These are phyloP conservation scores for Beroe forskalii DNA, from an alignment of 37 sponge, comb jelly and placozoan species.

Conservation along the genomic window DNA sequence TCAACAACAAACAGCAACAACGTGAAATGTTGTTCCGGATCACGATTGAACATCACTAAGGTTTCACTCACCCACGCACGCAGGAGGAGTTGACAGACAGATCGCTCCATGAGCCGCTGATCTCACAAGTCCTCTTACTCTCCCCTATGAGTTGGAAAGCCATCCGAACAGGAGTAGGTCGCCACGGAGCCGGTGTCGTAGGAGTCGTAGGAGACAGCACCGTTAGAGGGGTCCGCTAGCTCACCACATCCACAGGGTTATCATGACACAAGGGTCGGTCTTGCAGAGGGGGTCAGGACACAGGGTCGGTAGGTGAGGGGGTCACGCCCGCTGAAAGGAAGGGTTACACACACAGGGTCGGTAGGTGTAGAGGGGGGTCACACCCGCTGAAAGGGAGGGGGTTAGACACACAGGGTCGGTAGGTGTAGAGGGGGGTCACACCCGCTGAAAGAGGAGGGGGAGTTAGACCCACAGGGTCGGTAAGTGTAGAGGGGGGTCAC, in stretches of 20 bases:
- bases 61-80: slow-evolving; percentile 22
- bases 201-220: background rate
- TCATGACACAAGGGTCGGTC: background rate
- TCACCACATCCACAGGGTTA: slow-evolving; percentile 58
- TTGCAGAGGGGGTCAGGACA: background rate
- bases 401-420: background rate
- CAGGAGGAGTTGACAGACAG: slow-evolving; percentile 28
- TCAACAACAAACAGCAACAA: too few relatives aligned
- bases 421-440: too few relatives aligned
- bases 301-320: too few relatives aligned
- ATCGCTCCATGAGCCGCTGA: slow-evolving; percentile 32
- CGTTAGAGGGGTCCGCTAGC: slow-evolving; percentile 5
- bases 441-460: too few relatives aligned
- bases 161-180: slow-evolving; percentile 11
- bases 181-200: slow-evolving; percentile 27
- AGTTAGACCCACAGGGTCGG: slow-evolving; percentile 17
- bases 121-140: slow-evolving; percentile 5
- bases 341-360: too few relatives aligned
- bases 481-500: background rate
- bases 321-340: too few relatives aligned
- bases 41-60: too few relatives aligned
- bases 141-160: slow-evolving; percentile 32
- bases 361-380: too few relatives aligned
- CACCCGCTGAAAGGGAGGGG: too few relatives aligned
- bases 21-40: too few relatives aligned